Percentiles rank a stretch among this genome's conserved stretches.
Conservation (phyloP, 2,797 vertebrate species). For the Loris lydekkerianus region DNA sequence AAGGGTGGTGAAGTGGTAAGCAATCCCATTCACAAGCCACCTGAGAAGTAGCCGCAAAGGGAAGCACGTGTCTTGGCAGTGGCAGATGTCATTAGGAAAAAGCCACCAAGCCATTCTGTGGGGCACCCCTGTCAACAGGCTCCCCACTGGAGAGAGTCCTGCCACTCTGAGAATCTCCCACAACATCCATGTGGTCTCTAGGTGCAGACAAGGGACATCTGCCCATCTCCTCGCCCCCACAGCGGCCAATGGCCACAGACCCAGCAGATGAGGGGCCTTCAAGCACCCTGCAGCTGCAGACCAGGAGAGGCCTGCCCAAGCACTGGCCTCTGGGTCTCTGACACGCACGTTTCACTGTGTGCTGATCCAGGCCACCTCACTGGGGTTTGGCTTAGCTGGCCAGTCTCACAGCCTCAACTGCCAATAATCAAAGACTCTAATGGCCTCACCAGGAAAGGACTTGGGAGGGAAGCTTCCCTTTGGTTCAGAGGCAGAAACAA, state of each 20-base stretch:
- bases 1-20: conserved; percentile 44
- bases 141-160: rapidly evolving
- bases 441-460: background rate
- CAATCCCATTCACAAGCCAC: conserved; percentile 52
- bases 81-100: background rate
- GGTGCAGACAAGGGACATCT: background rate
- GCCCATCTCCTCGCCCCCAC: background rate
- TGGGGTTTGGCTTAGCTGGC: background rate
- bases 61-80: rapidly evolving
- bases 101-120: rapidly evolving
- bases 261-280: conserved; percentile 52
- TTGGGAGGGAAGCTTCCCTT: background rate
- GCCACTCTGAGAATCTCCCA: background rate
- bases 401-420: background rate
- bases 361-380: background rate
- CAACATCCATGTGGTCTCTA: background rate
- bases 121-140: rapidly evolving
- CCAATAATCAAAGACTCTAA: background rate
- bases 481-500: conserved; percentile 42
- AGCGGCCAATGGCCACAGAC: rapidly evolving
- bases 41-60: rapidly evolving
- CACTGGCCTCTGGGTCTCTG: background rate
- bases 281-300: background rate
- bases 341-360: background rate
- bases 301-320: background rate